Conservation (phyloP, 1,140 invertebrate species). For the Eumaeus atala region DNA sequence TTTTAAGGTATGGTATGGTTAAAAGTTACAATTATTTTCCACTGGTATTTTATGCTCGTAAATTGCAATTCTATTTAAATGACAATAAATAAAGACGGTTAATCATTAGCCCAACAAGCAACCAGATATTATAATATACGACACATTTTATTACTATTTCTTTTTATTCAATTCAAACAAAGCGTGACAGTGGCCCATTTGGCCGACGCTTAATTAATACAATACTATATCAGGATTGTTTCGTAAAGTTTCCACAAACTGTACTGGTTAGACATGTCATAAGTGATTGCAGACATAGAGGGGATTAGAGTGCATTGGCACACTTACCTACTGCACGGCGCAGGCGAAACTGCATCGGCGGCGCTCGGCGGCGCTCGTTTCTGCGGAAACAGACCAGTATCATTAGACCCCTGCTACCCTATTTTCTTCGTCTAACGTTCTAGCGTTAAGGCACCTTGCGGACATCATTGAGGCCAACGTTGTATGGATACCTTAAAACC, state of each 20-base stretch:
- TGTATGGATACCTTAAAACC: conserved; percentile 45
- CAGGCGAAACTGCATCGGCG: conserved; percentile 60
- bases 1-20: no score
- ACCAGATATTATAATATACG: no score
- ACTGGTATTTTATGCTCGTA: no score
- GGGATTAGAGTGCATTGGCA: conserved; percentile 67
- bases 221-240: conserved; percentile 14
- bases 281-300: conserved; percentile 55
- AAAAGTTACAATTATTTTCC: no score
- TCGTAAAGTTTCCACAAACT: conserved; percentile 31
- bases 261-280: conserved; percentile 55
- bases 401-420: conserved; percentile 33
- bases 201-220: no score
- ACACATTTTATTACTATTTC: no score
- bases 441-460: conserved; percentile 22
- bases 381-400: conserved; percentile 43
- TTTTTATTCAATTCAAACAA: no score
- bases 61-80: no score
- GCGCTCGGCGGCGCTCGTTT: conserved; percentile 45
- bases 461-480: conserved; percentile 31
- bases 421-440: conserved; percentile 17
- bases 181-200: no score
- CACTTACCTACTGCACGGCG: conserved; percentile 65
- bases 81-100: no score
- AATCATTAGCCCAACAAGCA: no score